These are phyloP conservation scores for Leontocebus nigricollis DNA, from an alignment of 2,797 vertebrate species.

Conservation along the genomic window DNA sequence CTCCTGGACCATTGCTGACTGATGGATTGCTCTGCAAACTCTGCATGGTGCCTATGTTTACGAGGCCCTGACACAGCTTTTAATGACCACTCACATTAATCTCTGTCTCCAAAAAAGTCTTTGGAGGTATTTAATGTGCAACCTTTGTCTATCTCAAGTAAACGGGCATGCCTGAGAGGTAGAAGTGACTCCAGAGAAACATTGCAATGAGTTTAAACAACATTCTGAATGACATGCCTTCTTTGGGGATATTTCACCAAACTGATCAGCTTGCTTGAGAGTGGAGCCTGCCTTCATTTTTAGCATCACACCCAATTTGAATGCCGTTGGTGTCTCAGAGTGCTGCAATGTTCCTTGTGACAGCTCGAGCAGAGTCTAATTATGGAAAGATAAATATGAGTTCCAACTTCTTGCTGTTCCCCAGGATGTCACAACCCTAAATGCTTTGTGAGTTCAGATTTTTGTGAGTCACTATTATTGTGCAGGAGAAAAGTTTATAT, in stretches of 20 bases:
- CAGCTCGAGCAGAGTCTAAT: conserved; percentile 73
- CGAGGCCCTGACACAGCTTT: conserved; percentile 67
- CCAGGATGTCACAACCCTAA: conserved; percentile 66
- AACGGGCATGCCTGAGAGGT: conserved; percentile 35
- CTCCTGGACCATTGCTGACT: conserved; percentile 63
- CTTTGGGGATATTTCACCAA: conserved; percentile 65
- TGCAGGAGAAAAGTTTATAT: conserved; percentile 66
- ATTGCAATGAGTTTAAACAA: conserved; percentile 45
- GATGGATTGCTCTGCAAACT: conserved; percentile 69
- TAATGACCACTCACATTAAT: conserved; percentile 76
- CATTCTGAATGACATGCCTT: conserved; percentile 58
- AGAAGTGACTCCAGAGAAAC: conserved; percentile 55
- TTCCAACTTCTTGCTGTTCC: conserved; percentile 67
- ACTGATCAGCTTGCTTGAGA: conserved; percentile 56
- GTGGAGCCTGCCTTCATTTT: conserved; percentile 56
- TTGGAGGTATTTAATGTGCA: conserved; percentile 67
- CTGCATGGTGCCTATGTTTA: conserved; percentile 60
- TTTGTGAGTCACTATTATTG: conserved; percentile 65
- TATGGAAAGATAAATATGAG: conserved; percentile 70
- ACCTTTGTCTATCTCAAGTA: conserved; percentile 46
- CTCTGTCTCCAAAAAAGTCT: conserved; percentile 66
- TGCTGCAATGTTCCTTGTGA: conserved; percentile 36
- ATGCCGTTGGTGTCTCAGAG: conserved; percentile 54
- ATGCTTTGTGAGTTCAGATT: conserved; percentile 59
- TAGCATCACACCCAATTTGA: conserved; percentile 57